Percentiles rank a stretch among this genome's conserved stretches.
These are phyloP conservation scores for Agrochola lychnidis DNA, from an alignment of 2,888 invertebrate species.

Conservation along the genomic window DNA sequence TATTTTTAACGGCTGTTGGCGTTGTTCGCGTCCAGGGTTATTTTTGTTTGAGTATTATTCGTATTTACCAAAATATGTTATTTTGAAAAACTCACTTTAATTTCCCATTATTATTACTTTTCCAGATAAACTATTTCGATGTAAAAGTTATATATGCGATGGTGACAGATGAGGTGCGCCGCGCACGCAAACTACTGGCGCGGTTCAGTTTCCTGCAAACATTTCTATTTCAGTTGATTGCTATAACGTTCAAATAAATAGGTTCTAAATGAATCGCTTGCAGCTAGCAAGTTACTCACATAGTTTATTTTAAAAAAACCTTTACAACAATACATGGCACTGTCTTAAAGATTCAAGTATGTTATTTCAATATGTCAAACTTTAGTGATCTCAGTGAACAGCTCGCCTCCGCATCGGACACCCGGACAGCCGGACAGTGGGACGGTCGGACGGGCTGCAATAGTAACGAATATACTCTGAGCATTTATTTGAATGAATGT, in stretches of 20 bases:
- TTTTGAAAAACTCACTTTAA: too few species aligned
- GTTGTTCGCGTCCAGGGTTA: not conserved
- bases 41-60: not conserved
- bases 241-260: not conserved
- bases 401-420: not conserved
- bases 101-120: not conserved
- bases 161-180: not conserved
- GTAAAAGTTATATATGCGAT: not conserved
- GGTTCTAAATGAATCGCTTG: not conserved
- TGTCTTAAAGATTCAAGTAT: not conserved
- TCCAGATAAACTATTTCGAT: not conserved
- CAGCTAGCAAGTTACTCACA: not conserved
- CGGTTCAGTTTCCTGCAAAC: not conserved
- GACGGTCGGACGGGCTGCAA: not conserved
- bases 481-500: constrained; percentile 8
- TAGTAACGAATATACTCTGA: not conserved
- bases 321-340: not conserved
- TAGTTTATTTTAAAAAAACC: not conserved
- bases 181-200: not conserved
- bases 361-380: not conserved
- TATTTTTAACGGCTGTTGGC: not conserved
- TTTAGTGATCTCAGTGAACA: not conserved
- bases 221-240: not conserved
- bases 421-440: not conserved
- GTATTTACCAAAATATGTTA: too few species aligned